These are phyloP conservation scores for Beris morrisii DNA, from an alignment of 2,888 invertebrate species.

Conservation along the genomic window DNA sequence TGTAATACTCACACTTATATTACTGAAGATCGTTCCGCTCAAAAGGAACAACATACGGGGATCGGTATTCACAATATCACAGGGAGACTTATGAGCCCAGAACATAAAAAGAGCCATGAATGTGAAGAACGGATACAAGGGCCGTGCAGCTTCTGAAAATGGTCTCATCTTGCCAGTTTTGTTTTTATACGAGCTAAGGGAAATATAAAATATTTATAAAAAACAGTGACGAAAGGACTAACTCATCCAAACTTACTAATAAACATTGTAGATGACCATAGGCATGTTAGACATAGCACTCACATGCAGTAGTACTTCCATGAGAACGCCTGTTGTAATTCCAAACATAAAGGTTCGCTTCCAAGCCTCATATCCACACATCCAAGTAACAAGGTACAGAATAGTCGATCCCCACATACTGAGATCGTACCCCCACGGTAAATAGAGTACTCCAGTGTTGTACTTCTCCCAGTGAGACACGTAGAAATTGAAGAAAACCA, in stretches of 20 bases:
- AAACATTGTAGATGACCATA: conserved; percentile 88
- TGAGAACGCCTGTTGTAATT: conserved; percentile 73
- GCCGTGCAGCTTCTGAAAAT: conserved; percentile 80
- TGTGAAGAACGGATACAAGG: conserved; percentile 74
- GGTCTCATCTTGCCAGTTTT: conserved; percentile 84
- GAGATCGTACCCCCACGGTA: conserved; percentile 99
- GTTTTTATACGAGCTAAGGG: conserved; percentile 75
- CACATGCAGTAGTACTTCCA: conserved; percentile 83
- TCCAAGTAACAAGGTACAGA: conserved; percentile 61
- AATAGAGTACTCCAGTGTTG: conserved; percentile 91
- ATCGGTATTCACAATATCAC: conserved; percentile 76
- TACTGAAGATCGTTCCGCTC: conserved; percentile 94
- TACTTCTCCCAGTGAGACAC: conserved; percentile 99
- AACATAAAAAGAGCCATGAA: conserved; percentile 74
- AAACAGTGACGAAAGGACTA: not conserved
- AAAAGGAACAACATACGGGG: conserved; percentile 86
- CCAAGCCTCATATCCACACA: conserved; percentile 80
- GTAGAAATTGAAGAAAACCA: conserved; percentile 93
- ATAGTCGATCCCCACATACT: conserved; percentile 81
- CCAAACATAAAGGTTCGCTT: conserved; percentile 74
- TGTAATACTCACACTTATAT: conserved; percentile 83
- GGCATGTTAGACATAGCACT: conserved; percentile 88
- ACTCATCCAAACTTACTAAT: conserved; percentile 64
- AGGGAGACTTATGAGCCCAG: conserved; percentile 85
- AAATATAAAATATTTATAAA: conserved; percentile 38